Evolutionary conservation across 2,113 vertebrate species (phyloP).

Genomic region (Pristiophorus japonicus): DNA sequence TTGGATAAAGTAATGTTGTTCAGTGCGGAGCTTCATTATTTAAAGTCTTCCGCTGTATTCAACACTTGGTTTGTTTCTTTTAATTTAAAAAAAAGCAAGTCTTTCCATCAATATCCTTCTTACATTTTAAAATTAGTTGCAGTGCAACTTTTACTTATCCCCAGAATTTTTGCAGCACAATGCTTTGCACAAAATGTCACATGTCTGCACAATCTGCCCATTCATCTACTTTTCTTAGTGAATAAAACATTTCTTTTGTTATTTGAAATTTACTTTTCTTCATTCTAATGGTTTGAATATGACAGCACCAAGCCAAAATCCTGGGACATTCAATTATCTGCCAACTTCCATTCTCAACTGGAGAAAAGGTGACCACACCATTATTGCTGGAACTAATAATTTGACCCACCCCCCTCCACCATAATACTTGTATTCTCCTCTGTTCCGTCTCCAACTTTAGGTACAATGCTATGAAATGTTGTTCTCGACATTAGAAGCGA

Average conservation of each 20-base stretch:
- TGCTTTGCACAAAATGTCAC: background rate
- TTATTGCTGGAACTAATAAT: background rate
- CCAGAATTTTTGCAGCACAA: background rate
- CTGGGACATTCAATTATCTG: background rate
- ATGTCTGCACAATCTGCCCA: background rate
- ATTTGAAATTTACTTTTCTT: background rate
- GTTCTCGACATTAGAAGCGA: background rate
- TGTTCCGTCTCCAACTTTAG: background rate
- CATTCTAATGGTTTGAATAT: background rate
- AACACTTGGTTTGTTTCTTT: background rate
- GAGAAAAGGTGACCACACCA: background rate
- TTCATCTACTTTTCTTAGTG: background rate
- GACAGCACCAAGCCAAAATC: background rate
- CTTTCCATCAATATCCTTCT: background rate
- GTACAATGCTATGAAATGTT: background rate
- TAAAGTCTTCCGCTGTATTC: background rate
- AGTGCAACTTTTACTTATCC: background rate
- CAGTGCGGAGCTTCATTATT: background rate
- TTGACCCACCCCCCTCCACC: background rate
- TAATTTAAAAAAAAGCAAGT: background rate
- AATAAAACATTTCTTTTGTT: background rate
- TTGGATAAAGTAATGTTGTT: background rate
- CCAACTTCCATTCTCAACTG: background rate
- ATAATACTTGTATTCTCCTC: background rate
- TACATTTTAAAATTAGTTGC: background rate